Conservation (phyloP, 2,113 vertebrate genomes). For the Ailuropoda melanoleuca region DNA sequence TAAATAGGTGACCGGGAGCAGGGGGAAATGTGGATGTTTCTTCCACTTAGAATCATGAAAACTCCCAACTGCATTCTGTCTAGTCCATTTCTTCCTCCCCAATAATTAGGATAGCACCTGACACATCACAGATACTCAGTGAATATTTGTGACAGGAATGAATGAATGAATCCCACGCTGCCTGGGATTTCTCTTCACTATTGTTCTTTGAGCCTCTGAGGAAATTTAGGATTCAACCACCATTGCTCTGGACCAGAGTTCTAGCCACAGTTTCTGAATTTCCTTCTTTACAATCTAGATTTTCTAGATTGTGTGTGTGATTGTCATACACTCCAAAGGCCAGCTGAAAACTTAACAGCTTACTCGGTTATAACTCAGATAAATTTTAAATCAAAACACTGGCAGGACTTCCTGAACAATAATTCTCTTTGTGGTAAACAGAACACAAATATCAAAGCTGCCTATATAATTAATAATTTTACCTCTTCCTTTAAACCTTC, state of each 20-base stretch:
- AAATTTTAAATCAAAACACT: constrained; percentile 29
- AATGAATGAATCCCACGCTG: neutral
- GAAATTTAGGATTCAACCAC: neutral
- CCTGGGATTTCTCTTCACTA: neutral
- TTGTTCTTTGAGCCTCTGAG: neutral
- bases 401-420: neutral
- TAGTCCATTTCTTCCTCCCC: neutral
- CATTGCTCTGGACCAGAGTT: neutral
- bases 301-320: neutral
- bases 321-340: neutral
- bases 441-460: constrained; percentile 32
- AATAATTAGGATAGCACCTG: neutral
- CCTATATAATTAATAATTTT: neutral
- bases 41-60: neutral
- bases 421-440: neutral
- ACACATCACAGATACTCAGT: neutral
- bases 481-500: neutral
- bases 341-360: neutral
- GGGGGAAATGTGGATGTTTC: neutral
- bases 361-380: neutral
- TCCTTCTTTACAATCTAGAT: neutral
- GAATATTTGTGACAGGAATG: neutral
- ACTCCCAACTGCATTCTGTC: neutral
- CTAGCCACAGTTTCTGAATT: neutral
- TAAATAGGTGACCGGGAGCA: neutral